phyloP scores from a whole-genome alignment of 1,140 invertebrate species.

The Drosophila kikkawai region DNA sequence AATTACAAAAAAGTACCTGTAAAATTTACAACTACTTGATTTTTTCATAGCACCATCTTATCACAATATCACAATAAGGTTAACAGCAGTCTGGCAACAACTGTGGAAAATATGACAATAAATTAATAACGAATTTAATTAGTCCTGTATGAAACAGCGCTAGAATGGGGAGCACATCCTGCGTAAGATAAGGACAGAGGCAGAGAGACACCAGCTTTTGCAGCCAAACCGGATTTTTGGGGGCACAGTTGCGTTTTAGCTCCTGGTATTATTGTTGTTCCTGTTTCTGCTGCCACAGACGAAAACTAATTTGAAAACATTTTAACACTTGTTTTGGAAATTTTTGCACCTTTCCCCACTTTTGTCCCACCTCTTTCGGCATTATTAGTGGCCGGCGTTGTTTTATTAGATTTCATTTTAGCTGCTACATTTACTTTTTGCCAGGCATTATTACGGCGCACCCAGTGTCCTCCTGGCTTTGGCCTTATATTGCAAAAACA shows the following conservation, averaged over 20 bases:
- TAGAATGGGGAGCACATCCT: conserved; percentile 20
- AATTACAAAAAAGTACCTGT: background rate
- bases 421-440: conserved; percentile 62
- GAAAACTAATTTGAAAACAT: conserved; percentile 82
- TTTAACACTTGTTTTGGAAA: conserved; percentile 79
- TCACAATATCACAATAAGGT: conserved; percentile 3
- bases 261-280: conserved; percentile 20
- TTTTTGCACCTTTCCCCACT: conserved; percentile 29
- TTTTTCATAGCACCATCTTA: background rate
- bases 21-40: background rate
- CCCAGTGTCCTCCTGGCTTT: conserved; percentile 12
- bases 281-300: conserved; percentile 39
- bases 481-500: conserved; percentile 74
- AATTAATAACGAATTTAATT: conserved; percentile 77
- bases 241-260: conserved; percentile 58
- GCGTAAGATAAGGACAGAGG: conserved; percentile 5
- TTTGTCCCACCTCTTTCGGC: conserved; percentile 2
- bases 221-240: conserved; percentile 50
- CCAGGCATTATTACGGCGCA: conserved; percentile 53
- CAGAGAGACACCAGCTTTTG: conserved; percentile 15
- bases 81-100: conserved; percentile 21
- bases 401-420: conserved; percentile 80
- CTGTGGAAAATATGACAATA: conserved; percentile 58
- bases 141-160: conserved; percentile 51
- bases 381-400: conserved; percentile 57